Percentiles rank a stretch among this genome's conserved stretches.
Evolutionary conservation across 2,113 vertebrate genomes (phyloP).

Genomic region (Thermophis baileyi): DNA sequence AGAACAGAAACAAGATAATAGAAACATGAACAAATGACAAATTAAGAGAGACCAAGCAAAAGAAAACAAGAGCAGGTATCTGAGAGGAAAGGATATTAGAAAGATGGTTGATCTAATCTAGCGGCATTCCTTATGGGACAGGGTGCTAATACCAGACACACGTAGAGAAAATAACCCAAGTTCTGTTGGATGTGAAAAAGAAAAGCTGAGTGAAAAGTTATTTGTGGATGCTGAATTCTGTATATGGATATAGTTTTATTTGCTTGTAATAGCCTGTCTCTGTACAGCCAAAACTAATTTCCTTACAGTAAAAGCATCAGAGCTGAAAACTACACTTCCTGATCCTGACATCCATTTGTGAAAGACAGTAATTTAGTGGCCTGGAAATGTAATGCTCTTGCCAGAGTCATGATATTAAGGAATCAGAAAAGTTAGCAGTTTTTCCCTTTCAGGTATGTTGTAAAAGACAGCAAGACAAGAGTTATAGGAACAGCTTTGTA

Average conservation of each 20-base stretch:
- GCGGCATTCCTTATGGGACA: neutral
- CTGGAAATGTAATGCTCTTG: neutral
- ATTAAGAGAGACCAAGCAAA: neutral
- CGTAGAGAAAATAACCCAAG: rapidly evolving
- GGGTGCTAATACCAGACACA: rapidly evolving
- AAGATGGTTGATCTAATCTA: neutral
- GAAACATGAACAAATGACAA: neutral
- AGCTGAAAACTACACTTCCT: neutral
- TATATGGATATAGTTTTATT: neutral
- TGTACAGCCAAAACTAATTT: neutral
- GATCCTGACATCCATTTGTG: neutral
- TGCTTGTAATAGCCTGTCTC: neutral
- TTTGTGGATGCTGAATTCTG: neutral
- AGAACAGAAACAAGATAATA: neutral
- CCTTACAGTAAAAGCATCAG: neutral
- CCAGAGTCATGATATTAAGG: neutral
- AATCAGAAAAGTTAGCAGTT: neutral
- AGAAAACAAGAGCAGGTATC: neutral
- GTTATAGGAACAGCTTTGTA: neutral
- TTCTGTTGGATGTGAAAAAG: neutral
- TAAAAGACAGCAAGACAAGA: neutral
- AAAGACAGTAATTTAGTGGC: neutral
- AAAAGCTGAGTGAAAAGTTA: neutral
- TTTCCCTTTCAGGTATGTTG: neutral
- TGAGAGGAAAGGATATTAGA: neutral